These are phyloP conservation scores for Amyelois transitella DNA, from an alignment of 1,140 invertebrate species.

Conservation along the genomic window DNA sequence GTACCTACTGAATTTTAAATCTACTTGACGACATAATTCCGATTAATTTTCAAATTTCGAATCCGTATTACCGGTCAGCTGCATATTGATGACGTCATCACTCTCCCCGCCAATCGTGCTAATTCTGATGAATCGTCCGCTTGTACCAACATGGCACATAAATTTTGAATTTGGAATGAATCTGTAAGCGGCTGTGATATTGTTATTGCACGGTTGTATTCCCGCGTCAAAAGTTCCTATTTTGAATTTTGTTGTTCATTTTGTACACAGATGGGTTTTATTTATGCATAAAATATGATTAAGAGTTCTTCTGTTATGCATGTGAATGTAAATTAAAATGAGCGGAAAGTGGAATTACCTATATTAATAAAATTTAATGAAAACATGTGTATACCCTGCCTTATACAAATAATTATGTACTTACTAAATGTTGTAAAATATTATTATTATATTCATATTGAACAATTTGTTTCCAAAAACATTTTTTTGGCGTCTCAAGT, in stretches of 20 bases:
- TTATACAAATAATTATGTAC: too few species aligned
- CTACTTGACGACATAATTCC: not conserved
- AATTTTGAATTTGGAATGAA: constrained; percentile 8
- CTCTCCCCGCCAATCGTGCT: constrained; percentile 32
- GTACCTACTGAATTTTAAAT: not conserved
- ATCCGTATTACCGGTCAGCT: constrained; percentile 8
- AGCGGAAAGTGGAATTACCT: not conserved
- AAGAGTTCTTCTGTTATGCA: not conserved
- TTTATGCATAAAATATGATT: not conserved
- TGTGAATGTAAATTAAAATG: not conserved
- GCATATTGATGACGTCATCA: constrained; percentile 49
- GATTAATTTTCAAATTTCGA: constrained; percentile 5
- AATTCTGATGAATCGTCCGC: constrained; percentile 40
- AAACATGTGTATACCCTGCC: too few species aligned
- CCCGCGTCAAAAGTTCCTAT: constrained; percentile 1
- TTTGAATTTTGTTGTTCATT: constrained; percentile 7
- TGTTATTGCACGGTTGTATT: constrained; percentile 2
- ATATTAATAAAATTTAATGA: not conserved
- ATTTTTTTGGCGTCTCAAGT: too few species aligned
- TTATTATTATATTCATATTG: too few species aligned
- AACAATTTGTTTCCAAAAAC: too few species aligned
- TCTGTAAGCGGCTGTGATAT: constrained; percentile 4
- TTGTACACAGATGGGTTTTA: not conserved
- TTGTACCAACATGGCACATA: constrained; percentile 12
- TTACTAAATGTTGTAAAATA: too few species aligned